Evolutionary conservation across 2,113 vertebrate species (phyloP).

Genomic region (Zapus hudsonius): DNA sequence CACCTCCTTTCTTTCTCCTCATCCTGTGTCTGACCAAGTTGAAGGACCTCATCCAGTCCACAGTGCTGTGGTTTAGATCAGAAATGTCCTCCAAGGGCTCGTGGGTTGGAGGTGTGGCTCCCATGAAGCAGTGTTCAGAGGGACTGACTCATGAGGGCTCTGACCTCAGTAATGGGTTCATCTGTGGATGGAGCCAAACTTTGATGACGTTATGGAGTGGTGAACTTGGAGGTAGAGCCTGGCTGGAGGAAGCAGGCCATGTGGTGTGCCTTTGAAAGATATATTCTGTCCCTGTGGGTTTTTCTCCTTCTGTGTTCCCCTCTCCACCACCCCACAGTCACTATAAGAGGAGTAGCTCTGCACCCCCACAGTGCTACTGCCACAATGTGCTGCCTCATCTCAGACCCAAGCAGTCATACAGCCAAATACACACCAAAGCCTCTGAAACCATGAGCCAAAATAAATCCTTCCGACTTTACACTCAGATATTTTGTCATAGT

Average conservation of each 20-base stretch:
- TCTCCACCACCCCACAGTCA: not conserved
- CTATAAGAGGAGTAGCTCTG: not conserved
- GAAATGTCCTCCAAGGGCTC: not conserved
- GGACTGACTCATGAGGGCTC: not conserved
- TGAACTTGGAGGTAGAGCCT: not conserved
- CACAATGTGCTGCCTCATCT: not conserved
- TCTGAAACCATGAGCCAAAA: not conserved
- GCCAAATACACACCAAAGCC: too few relatives aligned
- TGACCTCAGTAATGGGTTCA: not conserved
- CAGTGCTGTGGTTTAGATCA: not conserved
- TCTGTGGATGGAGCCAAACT: not conserved
- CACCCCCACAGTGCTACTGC: not conserved
- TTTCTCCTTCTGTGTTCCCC: not conserved
- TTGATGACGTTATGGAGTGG: not conserved
- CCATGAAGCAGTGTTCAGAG: not conserved
- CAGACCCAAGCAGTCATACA: not conserved
- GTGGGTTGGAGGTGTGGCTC: not conserved
- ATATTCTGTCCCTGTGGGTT: too few relatives aligned
- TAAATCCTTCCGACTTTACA: not conserved
- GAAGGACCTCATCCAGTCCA: not conserved
- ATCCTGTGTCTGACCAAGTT: not conserved
- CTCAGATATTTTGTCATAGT: not conserved
- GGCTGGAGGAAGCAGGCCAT: not conserved
- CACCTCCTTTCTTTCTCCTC: fast-evolving
- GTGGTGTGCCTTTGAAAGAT: not conserved